Evolutionary conservation across 2,113 vertebrate genomes (phyloP).

Genomic region (Chaetodon auriga): DNA sequence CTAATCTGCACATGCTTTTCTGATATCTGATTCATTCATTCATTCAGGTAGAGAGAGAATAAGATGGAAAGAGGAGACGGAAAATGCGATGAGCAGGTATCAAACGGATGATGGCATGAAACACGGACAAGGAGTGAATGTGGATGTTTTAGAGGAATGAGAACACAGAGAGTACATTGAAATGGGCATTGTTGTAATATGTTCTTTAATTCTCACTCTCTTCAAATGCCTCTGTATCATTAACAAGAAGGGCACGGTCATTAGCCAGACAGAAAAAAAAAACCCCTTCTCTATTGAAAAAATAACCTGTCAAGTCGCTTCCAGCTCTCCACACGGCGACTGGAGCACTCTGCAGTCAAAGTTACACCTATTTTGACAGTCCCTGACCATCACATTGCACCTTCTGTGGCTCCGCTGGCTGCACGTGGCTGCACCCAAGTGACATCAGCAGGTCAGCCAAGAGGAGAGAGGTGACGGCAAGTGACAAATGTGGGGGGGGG

Average conservation of each 20-base stretch:
- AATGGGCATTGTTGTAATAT: slow-evolving; percentile 77
- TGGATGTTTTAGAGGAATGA: slow-evolving; percentile 29
- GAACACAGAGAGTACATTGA: slow-evolving; percentile 59
- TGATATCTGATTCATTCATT: slow-evolving; percentile 58
- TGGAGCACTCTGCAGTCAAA: slow-evolving; percentile 55
- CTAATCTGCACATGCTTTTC: slow-evolving; percentile 66
- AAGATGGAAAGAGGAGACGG: slow-evolving; percentile 36
- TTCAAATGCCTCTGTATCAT: not conserved
- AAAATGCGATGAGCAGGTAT: slow-evolving; percentile 34
- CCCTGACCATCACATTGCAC: slow-evolving; percentile 70
- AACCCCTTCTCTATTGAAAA: not conserved
- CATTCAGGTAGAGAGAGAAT: slow-evolving; percentile 34
- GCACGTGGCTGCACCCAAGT: slow-evolving; percentile 62
- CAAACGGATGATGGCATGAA: slow-evolving; percentile 18
- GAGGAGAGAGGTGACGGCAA: slow-evolving; percentile 62
- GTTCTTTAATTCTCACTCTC: slow-evolving; percentile 29
- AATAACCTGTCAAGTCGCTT: slow-evolving; percentile 39
- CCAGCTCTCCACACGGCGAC: slow-evolving; percentile 26
- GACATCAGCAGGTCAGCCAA: slow-evolving; percentile 64
- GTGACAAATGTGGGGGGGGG: slow-evolving; percentile 58
- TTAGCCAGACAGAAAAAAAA: not conserved
- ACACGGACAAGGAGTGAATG: slow-evolving; percentile 32
- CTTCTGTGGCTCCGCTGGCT: slow-evolving; percentile 55
- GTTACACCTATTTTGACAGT: slow-evolving; percentile 70
- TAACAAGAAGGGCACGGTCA: not conserved